Base-by-base conservation (phyloP, 2,113 vertebrate genomes). In the Rhea americana region DNA sequence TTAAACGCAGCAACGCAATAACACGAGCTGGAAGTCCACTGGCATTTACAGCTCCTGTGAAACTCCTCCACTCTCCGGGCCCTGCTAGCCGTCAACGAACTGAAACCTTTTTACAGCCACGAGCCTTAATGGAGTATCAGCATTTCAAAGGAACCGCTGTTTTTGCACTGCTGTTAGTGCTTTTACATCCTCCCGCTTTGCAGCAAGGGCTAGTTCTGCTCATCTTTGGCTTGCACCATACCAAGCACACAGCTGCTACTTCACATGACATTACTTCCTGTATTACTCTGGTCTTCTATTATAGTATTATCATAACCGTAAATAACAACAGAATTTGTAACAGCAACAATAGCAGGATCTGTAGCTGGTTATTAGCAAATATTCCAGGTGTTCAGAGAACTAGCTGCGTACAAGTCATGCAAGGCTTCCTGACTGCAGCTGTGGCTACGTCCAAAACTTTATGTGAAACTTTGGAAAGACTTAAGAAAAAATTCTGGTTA, bases 31-130 rank as follows among this genome's bases (percentile, higher is more conserved):
- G 5, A 43, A 35, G 51, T 25, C 30, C 39, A 55, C 20, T 45
- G 68, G 67, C 41, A 82, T 5, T 5, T 5, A 39, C 25, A 39
- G 51, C 20, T 39, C 50, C 30, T 16, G 43, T 25, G 3, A 56
- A 67, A n/a, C 32, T 13, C 5, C 43, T 59, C 14, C 43, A 13
- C 17, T 41, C 13, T 22, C 4, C 4, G 2, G 43, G 43, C 18
- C 47, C 66, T 48, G 32, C 37, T 21, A n/a, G 0, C 8, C 35
- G 25, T 18, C 70, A 26, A 24, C 4, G 24, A 10, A 5, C 7
- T 15, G 66, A 53, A 70, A 17, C 12, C 8, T 3, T 8, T 8
- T 12, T 28, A 16, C 30, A 55, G 11, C 2, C 19, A 3, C 1
- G 1, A 35, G 51, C 14, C 41, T 35, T 30, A 48, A 28, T 30